phyloP scores from a whole-genome alignment of 2,797 vertebrate species.

The Vultur gryphus region DNA sequence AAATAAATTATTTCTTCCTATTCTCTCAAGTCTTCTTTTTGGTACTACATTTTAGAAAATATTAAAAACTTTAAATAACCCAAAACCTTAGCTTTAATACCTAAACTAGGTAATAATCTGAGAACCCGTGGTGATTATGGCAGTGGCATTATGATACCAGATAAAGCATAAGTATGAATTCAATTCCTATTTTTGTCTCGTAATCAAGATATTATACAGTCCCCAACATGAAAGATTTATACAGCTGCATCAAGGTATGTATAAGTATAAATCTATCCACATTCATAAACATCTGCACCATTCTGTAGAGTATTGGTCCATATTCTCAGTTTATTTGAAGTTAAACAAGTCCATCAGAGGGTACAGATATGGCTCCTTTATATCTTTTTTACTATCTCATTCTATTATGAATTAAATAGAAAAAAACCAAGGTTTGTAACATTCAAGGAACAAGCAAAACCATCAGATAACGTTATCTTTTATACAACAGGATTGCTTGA shows the following conservation, averaged over 20 bases:
- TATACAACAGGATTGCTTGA: background rate
- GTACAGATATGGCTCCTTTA: background rate
- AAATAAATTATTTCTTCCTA: background rate
- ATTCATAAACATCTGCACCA: background rate
- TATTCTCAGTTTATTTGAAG: background rate
- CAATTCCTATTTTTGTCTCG: background rate
- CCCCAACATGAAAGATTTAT: background rate
- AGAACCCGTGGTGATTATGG: background rate
- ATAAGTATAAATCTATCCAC: background rate
- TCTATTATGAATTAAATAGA: background rate
- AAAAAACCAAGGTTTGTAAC: background rate
- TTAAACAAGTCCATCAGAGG: background rate
- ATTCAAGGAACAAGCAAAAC: background rate
- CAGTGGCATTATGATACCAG: background rate
- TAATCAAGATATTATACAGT: background rate
- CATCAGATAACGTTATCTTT: background rate
- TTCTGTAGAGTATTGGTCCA: background rate
- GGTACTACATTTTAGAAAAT: background rate
- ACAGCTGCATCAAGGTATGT: background rate
- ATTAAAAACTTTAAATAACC: background rate
- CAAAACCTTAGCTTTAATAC: background rate
- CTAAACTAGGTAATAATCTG: background rate
- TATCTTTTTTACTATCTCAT: background rate
- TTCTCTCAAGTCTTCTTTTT: background rate
- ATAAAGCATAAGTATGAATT: background rate